These are phyloP conservation scores for Sinocyclocheilus maitianheensis DNA, from an alignment of 2,113 vertebrate species.

Conservation along the genomic window DNA sequence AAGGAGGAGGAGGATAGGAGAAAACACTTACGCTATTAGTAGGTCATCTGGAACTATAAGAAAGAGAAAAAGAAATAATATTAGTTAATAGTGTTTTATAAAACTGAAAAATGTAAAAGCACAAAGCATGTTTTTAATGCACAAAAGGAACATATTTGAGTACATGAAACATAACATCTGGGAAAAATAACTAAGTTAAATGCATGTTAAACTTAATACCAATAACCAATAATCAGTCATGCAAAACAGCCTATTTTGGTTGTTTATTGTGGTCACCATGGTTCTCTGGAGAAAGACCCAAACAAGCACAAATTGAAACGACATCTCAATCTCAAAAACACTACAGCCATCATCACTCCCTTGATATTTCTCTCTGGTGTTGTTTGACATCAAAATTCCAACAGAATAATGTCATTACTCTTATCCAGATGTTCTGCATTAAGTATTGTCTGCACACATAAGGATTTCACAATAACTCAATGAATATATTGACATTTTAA, in stretches of 20 bases:
- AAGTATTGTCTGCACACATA: not conserved
- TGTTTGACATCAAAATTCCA: not conserved
- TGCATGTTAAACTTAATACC: not conserved
- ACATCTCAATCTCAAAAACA: slow-evolving; percentile 15
- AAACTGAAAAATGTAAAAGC: not conserved
- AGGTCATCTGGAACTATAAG: slow-evolving; percentile 90
- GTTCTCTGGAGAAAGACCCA: slow-evolving; percentile 7
- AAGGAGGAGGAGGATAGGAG: not conserved
- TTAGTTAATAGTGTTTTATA: not conserved
- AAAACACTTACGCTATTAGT: slow-evolving; percentile 88
- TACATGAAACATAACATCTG: not conserved
- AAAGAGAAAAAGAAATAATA: slow-evolving; percentile 45
- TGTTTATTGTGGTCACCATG: not conserved
- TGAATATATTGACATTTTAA: not conserved
- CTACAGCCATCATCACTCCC: not conserved
- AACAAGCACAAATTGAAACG: not conserved
- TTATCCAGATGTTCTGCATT: not conserved
- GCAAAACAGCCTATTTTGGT: not conserved
- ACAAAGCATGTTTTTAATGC: not conserved
- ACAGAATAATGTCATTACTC: not conserved
- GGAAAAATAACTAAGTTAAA: not conserved
- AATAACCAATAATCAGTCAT: not conserved
- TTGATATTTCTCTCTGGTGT: slow-evolving; percentile 12
- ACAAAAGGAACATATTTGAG: not conserved
- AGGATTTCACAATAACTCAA: not conserved